A percentile compares a stretch with the other conserved stretches of the same genome.
phyloP scores from a whole-genome alignment of 2,113 vertebrate genomes.

The Tamias sibiricus region DNA sequence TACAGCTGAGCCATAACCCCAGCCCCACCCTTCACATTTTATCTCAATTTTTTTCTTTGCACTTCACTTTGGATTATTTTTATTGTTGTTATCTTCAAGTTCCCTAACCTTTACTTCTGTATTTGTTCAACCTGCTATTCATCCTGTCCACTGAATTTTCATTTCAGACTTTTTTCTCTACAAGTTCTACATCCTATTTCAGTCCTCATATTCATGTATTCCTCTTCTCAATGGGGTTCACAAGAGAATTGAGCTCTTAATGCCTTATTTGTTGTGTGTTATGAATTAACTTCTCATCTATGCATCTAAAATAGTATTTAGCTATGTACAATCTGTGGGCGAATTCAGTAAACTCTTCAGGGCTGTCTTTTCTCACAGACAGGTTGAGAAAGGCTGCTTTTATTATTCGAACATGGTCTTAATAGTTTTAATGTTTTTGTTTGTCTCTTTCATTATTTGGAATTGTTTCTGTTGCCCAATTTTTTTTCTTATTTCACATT shows the following conservation, averaged over 20 bases:
- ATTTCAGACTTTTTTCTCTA: background rate
- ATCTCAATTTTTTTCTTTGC: background rate
- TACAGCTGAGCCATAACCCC: too few species aligned
- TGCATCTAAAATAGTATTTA: background rate
- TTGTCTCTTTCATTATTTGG: background rate
- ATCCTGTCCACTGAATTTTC: conserved; percentile 23
- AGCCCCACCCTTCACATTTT: background rate
- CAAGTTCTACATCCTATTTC: background rate
- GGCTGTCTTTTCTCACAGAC: background rate
- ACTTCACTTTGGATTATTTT: background rate
- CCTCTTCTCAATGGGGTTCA: background rate
- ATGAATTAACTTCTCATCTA: background rate
- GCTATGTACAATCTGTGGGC: background rate
- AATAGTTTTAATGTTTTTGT: background rate
- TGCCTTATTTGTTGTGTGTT: background rate
- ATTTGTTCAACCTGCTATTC: background rate
- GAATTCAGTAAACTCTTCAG: background rate
- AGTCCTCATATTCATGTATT: background rate
- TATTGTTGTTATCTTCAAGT: background rate
- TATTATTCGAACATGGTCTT: conserved; percentile 2
- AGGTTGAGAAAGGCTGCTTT: background rate
- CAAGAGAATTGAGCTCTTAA: background rate
- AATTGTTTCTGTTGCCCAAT: background rate
- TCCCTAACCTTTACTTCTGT: background rate
- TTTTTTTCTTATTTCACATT: conserved; percentile 33